These are phyloP conservation scores for Condylura cristata DNA, from an alignment of 2,113 vertebrate genomes.

Conservation along the genomic window DNA sequence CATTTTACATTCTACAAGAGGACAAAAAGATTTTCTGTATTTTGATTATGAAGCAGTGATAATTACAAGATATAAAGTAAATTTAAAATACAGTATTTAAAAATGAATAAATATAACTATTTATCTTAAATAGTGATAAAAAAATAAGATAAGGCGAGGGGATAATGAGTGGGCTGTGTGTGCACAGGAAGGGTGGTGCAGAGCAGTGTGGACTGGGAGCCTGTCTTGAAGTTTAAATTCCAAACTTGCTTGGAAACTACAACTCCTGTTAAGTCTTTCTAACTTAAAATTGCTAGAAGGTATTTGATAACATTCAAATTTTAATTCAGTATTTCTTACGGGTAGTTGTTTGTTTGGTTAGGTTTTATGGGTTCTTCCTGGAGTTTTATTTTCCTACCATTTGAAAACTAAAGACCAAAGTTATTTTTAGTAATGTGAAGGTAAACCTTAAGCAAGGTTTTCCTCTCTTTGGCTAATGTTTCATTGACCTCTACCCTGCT, in stretches of 20 bases:
- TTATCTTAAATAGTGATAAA: constrained; percentile 31
- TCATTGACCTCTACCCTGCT: constrained; percentile 14
- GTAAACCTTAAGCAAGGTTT: neutral
- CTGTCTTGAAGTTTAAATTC: neutral
- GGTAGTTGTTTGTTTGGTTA: constrained; percentile 6
- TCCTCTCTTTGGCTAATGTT: constrained; percentile 9
- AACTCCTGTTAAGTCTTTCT: neutral
- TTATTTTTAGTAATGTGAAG: constrained; percentile 24
- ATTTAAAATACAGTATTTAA: neutral
- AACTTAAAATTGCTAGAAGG: neutral
- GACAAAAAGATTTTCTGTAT: neutral
- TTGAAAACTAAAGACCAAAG: constrained; percentile 35
- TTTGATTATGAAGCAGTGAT: neutral
- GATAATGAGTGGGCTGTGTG: neutral
- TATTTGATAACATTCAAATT: neutral
- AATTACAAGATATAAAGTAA: neutral
- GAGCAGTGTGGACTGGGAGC: neutral
- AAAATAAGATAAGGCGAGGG: neutral
- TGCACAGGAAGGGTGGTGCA: neutral
- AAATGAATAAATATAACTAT: neutral
- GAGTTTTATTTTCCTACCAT: constrained; percentile 33
- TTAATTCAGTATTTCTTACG: constrained; percentile 35
- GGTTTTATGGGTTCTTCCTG: neutral
- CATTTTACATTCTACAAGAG: neutral
- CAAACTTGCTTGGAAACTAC: constrained; percentile 15